These are phyloP conservation scores for Epinotia demarniana DNA, from an alignment of 2,888 invertebrate genomes.

Conservation along the genomic window DNA sequence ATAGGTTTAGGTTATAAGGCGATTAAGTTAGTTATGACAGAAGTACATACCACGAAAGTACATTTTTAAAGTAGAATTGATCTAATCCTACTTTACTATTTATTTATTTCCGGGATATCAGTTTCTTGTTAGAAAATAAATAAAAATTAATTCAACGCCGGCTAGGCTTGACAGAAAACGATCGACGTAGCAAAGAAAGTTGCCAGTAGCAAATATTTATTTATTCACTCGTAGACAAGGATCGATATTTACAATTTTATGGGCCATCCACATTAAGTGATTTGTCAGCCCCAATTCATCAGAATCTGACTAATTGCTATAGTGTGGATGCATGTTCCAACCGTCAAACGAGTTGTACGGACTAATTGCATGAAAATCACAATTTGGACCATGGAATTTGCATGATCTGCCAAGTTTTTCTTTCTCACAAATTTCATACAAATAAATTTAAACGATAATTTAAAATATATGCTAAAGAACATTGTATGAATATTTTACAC, in stretches of 20 bases:
- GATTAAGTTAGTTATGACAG: conserved; percentile 38
- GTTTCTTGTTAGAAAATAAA: conserved; percentile 48
- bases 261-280: no score
- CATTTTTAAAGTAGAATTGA: conserved; percentile 57
- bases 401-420: no score
- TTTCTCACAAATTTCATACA: no score
- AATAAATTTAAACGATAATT: no score
- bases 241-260: neutral
- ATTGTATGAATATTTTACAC: no score
- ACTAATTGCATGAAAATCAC: no score
- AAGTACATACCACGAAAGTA: conserved; percentile 62
- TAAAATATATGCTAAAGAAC: no score
- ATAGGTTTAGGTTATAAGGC: conserved; percentile 31
- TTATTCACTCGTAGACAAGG: neutral
- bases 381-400: no score
- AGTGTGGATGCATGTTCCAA: no score
- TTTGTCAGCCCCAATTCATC: no score
- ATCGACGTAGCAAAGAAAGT: conserved; percentile 69
- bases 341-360: no score
- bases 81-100: conserved; percentile 51
- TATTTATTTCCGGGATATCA: conserved; percentile 34
- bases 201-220: conserved; percentile 49
- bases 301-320: no score
- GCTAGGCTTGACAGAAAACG: conserved; percentile 65
- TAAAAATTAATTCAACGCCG: conserved; percentile 52